A percentile compares a stretch with the other conserved stretches of the same genome.
These are phyloP conservation scores for Epistrophe eligans DNA, from an alignment of 2,888 invertebrate species.

Conservation along the genomic window DNA sequence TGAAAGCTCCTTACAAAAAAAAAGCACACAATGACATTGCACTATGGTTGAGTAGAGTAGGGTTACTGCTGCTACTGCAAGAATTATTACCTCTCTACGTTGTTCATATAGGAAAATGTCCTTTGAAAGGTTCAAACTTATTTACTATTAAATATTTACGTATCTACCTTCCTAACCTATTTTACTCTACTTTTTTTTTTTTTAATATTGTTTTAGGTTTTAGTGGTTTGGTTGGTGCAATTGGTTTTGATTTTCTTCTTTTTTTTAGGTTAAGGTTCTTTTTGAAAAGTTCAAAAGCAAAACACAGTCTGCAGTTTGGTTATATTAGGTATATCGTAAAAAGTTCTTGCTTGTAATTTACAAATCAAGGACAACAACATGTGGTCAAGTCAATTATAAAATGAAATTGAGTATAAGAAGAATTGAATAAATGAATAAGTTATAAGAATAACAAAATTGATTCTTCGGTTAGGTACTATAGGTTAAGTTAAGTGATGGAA, in stretches of 20 bases:
- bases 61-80: neutral
- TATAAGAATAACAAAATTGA: neutral
- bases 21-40: slow-evolving; percentile 6
- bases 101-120: slow-evolving; percentile 13
- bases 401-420: neutral
- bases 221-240: neutral
- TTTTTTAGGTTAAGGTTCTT: neutral
- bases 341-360: neutral
- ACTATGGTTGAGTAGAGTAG: neutral
- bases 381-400: slow-evolving; percentile 8
- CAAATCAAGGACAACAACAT: slow-evolving; percentile 22
- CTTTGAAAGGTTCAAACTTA: slow-evolving; percentile 26
- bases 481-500: too few species aligned
- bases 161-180: neutral
- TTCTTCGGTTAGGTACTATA: neutral
- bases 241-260: neutral
- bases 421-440: neutral
- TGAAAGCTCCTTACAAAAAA: neutral
- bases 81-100: slow-evolving; percentile 5
- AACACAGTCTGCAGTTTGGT: neutral
- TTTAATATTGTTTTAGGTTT: slow-evolving; percentile 1
- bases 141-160: slow-evolving; percentile 35
- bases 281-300: slow-evolving; percentile 3
- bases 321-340: neutral
- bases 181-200: neutral